Base-by-base conservation (phyloP, 2,888 invertebrate genomes). In the Megaustenia siamemsis region DNA sequence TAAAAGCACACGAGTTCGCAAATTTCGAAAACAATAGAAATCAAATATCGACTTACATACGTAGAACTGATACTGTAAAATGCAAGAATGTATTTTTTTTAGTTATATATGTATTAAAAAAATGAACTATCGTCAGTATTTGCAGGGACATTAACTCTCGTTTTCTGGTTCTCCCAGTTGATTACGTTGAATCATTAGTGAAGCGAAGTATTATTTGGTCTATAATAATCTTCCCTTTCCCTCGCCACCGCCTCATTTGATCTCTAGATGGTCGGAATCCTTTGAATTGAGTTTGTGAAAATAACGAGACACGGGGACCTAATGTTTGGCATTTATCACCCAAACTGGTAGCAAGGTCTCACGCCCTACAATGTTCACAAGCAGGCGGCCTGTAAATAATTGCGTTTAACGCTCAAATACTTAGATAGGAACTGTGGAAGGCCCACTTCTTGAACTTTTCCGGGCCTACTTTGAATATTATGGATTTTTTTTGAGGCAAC, bases 201-300 rank as follows among this genome's bases (percentile, higher is more conserved):
- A 69, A 69, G 45, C 75, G 24, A 6, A 32, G 8, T n/a, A 49
- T 75, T 45, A 49, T 35, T 35, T 35, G 45, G 49, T 49, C 49
- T 75, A 35, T 75, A 53, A 49, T 75, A 75, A 45, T 35, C 35
- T 53, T 49, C 49, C 53, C 75, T 75, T 53, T 49, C 12, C 18
- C 45, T 49, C 49, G 1, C 53, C 28, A 15, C 28, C 53, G 75
- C 53, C 28, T 75, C 53, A 28, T n/a, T 53, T 24, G 49, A 75
- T 75, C 49, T 45, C 28, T 53, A 35, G 32, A 35, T 40, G 32
- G 4, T 40, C 24, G 15, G 28, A 45, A 49, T 53, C 45, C 32
- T 53, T 5, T 45, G 49, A 2, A 40, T 49, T 45, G 10, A 75
- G 45, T 75, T 49, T 75, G 75, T 35, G 49, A 49, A 53, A 75